Conservation (phyloP, 2,888 invertebrate genomes). For the Morpho helenor region DNA sequence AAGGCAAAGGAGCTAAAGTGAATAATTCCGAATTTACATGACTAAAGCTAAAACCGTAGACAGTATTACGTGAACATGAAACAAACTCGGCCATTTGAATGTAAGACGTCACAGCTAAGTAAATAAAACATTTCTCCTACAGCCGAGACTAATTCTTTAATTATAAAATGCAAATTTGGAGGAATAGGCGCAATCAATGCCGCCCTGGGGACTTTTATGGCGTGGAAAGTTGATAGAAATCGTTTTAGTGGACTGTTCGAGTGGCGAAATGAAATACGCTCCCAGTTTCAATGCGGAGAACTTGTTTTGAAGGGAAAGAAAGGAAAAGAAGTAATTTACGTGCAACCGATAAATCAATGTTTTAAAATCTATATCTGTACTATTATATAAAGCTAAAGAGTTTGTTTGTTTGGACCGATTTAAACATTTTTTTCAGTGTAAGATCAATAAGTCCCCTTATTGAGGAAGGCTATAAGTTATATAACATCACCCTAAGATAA, state of each 20-base stretch:
- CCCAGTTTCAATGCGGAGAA: too few species aligned
- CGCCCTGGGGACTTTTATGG: conserved; percentile 59
- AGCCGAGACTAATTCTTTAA: conserved; percentile 38
- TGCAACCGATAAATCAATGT: too few species aligned
- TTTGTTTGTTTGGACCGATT: too few species aligned
- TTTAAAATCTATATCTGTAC: too few species aligned
- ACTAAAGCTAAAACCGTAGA: conserved; percentile 6
- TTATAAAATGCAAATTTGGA: conserved; percentile 74
- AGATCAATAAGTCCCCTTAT: too few species aligned
- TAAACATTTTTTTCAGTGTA: too few species aligned
- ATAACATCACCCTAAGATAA: too few species aligned
- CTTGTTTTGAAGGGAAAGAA: conserved; percentile 7
- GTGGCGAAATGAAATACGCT: too few species aligned
- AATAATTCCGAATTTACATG: conserved; percentile 12
- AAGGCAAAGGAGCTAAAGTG: conserved; percentile 5
- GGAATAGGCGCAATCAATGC: conserved; percentile 58
- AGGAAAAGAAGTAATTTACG: too few species aligned
- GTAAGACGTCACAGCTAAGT: conserved; percentile 21
- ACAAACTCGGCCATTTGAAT: conserved; percentile 21
- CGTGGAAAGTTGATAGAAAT: conserved; percentile 64
- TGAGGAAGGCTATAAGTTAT: too few species aligned
- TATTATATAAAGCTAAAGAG: too few species aligned
- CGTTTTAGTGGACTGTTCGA: conserved; percentile 33
- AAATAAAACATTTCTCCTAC: conserved; percentile 18
- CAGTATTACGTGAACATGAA: conserved; percentile 12